These are phyloP conservation scores for Ceraclea dissimilis DNA, from an alignment of 2,888 invertebrate species.

Conservation along the genomic window DNA sequence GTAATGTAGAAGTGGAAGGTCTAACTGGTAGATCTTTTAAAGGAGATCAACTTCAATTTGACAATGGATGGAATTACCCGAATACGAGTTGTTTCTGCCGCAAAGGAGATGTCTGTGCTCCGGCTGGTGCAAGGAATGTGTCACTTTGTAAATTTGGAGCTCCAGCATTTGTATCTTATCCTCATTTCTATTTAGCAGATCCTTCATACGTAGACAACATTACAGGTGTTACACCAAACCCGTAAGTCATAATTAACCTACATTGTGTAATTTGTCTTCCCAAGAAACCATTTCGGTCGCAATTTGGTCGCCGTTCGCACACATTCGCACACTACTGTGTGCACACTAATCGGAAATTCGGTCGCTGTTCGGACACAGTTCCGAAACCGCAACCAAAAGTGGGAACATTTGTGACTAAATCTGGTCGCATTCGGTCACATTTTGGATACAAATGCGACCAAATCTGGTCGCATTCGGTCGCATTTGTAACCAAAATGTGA, in stretches of 20 bases:
- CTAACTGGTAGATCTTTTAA: conserved; percentile 44
- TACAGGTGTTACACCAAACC: conserved; percentile 58
- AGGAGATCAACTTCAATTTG: conserved; percentile 59
- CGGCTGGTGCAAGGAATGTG: conserved; percentile 61
- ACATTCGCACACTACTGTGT: too few relatives aligned
- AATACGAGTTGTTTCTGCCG: conserved; percentile 63
- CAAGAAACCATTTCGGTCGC: too few relatives aligned
- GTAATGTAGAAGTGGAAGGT: conserved; percentile 41
- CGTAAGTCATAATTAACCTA: conserved; percentile 32
- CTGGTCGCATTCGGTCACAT: too few relatives aligned
- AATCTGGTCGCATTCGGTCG: too few relatives aligned
- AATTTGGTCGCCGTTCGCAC: too few relatives aligned
- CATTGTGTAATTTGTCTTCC: too few relatives aligned
- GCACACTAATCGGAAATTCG: too few relatives aligned
- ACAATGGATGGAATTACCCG: conserved; percentile 58
- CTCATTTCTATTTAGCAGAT: conserved; percentile 74
- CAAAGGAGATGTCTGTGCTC: conserved; percentile 41
- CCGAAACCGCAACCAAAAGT: too few relatives aligned
- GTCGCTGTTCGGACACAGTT: too few relatives aligned
- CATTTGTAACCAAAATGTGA: too few relatives aligned
- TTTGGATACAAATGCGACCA: too few relatives aligned
- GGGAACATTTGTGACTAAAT: too few relatives aligned
- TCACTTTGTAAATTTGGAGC: conserved; percentile 68
- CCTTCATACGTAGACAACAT: conserved; percentile 54
- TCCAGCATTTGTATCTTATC: conserved; percentile 75